A percentile compares a stretch with the other conserved stretches of the same genome.
These are phyloP conservation scores for Gortyna flavago DNA, from an alignment of 2,888 invertebrate species.

Conservation along the genomic window DNA sequence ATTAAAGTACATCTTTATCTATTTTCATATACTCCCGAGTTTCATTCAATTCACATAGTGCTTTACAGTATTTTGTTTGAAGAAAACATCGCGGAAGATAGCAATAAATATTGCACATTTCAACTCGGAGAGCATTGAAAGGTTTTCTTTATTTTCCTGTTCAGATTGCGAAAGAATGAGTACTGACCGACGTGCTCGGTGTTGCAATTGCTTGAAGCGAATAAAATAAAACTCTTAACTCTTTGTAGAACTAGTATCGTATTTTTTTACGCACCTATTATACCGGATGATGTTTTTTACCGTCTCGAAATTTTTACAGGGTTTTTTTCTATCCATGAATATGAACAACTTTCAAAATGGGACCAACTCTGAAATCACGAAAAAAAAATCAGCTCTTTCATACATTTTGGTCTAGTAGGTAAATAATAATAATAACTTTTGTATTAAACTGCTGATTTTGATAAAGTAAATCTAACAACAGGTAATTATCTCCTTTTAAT, in stretches of 20 bases:
- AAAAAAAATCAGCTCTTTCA: no score
- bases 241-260: neutral
- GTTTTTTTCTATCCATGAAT: no score
- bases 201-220: slow-evolving; percentile 39
- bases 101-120: slow-evolving; percentile 57
- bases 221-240: slow-evolving; percentile 34
- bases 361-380: no score
- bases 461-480: neutral
- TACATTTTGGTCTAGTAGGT: no score
- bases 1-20: neutral
- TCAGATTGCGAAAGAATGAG: slow-evolving; percentile 51
- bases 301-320: no score
- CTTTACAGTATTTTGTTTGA: slow-evolving; percentile 31
- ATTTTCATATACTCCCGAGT: neutral
- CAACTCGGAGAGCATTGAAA: slow-evolving; percentile 31
- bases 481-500: neutral
- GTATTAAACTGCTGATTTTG: no score
- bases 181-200: slow-evolving; percentile 42
- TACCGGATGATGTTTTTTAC: no score
- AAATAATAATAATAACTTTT: no score
- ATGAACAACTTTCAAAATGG: no score
- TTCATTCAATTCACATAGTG: slow-evolving; percentile 22
- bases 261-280: neutral
- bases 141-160: slow-evolving; percentile 46
- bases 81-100: slow-evolving; percentile 45